Evolutionary conservation across 2,113 vertebrate genomes (phyloP), one percentile per base, ranked within the genome.

Genomic region (Cnemophilus loriae): DNA sequence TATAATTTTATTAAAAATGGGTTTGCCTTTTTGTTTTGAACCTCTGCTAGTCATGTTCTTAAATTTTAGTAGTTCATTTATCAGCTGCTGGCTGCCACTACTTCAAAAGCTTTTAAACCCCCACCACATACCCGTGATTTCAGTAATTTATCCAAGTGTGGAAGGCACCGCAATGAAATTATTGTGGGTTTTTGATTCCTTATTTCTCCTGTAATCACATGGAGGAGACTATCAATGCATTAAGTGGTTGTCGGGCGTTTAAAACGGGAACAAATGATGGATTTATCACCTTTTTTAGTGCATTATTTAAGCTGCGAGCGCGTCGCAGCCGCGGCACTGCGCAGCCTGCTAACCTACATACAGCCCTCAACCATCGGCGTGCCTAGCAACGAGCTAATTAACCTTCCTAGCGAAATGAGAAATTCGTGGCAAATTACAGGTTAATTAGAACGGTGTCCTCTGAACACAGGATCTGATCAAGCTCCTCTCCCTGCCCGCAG

Each of bases 361-460:
- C 75, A 39, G 79, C 93, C 61, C 94, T 73, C 87, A 67, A 94
- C 93, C 53, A 4, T 67, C 46, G 60, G 91, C 95, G 55, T 87
- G 79, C 97, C 96, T 97, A 84, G 97, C 97, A 97, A 96, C 75
- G 74, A 97, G 97, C 98, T 98, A 98, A 98, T 98, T 98, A 98
- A 98, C 98, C 98, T 98, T 93, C 75, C 10, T 35, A 73, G 89
- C 21, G 92, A 97, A 97, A 98, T 94, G 97, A 98, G 97, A 92
- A 97, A 97, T 97, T 86, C 96, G 32, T 98, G 98, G 98, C 97
- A 98, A 97, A 98, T 98, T 98, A 98, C 97, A 98, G 98, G 98
- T 98, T 98, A 98, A 98, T 98, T 98, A 98, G 98, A 97, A 97
- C 71, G 75, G 96, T 96, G 96, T 98, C 97, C 98, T 97, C 96